Conservation (phyloP, 1,140 invertebrate species). For the Ridgeia piscesae region DNA sequence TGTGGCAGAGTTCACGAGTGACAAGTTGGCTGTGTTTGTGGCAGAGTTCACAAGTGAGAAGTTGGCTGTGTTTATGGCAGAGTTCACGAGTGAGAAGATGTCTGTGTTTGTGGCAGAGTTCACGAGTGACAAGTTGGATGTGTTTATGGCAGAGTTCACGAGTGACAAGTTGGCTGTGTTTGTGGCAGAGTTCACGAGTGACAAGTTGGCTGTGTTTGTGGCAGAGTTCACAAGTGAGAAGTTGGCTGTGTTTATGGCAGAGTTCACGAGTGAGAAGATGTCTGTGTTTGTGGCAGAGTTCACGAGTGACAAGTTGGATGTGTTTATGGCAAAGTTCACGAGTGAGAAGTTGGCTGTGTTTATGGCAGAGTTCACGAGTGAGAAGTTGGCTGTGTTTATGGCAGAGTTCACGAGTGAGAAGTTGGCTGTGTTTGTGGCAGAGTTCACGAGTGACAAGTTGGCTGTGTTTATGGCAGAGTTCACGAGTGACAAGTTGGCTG, state of each 20-base stretch:
- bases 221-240: background rate
- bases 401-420: no score
- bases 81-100: background rate
- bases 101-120: background rate
- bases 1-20: background rate
- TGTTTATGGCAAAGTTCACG: background rate
- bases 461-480: background rate
- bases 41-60: no score
- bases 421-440: background rate
- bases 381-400: background rate
- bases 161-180: background rate
- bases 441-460: background rate
- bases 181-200: no score
- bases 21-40: background rate
- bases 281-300: background rate
- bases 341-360: background rate
- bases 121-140: no score
- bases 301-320: background rate
- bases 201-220: background rate
- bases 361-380: background rate
- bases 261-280: no score
- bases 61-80: background rate
- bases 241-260: background rate
- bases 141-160: background rate
- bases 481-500: no score